These are phyloP conservation scores for Limosa lapponica DNA, from an alignment of 2,797 vertebrate species.

Conservation along the genomic window DNA sequence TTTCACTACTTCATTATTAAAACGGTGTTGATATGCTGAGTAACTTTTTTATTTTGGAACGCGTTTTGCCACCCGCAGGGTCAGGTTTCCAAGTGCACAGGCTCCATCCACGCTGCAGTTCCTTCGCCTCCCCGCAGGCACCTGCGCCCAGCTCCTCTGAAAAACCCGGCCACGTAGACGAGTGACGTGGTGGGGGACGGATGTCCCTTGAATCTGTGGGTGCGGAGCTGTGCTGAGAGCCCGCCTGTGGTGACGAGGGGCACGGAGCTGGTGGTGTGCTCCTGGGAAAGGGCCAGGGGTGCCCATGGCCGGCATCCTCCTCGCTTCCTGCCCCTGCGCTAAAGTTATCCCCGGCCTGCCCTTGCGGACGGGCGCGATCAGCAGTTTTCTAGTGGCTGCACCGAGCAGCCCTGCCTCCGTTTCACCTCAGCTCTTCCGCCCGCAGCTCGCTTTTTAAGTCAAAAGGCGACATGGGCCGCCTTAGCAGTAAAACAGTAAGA, in stretches of 20 bases:
- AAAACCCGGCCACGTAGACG: background rate
- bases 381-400: conserved; percentile 32
- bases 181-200: background rate
- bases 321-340: conserved; percentile 3
- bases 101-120: background rate
- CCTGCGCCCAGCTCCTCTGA: background rate
- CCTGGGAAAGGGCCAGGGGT: background rate
- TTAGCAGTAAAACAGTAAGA: background rate
- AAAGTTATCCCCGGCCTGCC: conserved; percentile 10
- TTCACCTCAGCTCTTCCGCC: background rate
- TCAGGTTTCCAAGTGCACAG: background rate
- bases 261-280: background rate
- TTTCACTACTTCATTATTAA: conserved; percentile 23
- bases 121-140: background rate
- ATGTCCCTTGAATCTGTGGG: background rate
- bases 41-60: background rate
- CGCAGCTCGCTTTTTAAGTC: background rate
- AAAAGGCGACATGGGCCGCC: background rate
- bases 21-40: background rate
- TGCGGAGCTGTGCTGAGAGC: background rate
- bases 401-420: background rate
- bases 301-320: background rate
- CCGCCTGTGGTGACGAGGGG: background rate
- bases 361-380: background rate
- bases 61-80: rapidly evolving